phyloP scores from a whole-genome alignment of 2,888 invertebrate species.

The Nemoura dubitans region DNA sequence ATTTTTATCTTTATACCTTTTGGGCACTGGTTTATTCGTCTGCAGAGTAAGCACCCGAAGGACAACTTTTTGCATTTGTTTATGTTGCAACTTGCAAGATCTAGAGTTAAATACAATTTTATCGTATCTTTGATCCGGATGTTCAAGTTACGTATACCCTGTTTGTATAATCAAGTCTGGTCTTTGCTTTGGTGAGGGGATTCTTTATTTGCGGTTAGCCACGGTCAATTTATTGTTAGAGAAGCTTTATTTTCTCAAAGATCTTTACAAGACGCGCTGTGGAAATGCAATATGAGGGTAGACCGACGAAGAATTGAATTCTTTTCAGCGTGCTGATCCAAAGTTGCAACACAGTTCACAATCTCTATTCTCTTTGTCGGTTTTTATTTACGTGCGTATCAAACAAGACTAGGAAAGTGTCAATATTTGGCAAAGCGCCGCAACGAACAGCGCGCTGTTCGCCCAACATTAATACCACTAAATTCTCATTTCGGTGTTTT shows the following conservation, averaged over 20 bases:
- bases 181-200: background rate
- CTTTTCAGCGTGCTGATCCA: background rate
- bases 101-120: conserved; percentile 12
- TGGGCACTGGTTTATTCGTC: background rate
- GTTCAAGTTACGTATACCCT: background rate
- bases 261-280: background rate
- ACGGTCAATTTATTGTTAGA: conserved; percentile 31
- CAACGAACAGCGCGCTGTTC: background rate
- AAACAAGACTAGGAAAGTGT: conserved; percentile 8
- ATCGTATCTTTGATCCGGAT: background rate
- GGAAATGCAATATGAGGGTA: background rate
- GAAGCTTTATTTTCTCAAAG: conserved; percentile 15
- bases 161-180: background rate
- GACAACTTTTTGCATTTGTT: background rate
- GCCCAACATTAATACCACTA: conserved; percentile 7
- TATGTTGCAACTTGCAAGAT: background rate
- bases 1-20: background rate
- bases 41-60: background rate
- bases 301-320: background rate
- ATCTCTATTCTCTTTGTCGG: conserved; percentile 8
- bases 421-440: conserved; percentile 21
- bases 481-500: background rate
- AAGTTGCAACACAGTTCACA: conserved; percentile 1
- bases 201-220: conserved; percentile 28
- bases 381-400: background rate